A percentile compares a stretch with the other conserved stretches of the same genome.
Conservation (phyloP, 2,888 invertebrate species). For the Asteroscopus sphinx region DNA sequence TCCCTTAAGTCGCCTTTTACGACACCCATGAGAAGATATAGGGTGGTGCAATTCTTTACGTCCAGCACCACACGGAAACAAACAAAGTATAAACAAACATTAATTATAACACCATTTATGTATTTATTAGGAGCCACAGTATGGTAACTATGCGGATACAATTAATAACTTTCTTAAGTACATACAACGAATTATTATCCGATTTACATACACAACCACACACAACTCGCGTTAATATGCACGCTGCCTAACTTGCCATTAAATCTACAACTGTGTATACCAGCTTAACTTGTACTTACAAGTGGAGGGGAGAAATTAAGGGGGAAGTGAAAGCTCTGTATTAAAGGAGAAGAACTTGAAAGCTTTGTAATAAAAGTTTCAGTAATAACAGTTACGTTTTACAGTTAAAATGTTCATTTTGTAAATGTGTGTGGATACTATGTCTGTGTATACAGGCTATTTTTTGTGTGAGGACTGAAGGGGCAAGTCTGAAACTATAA, state of each 20-base stretch:
- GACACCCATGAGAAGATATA: no score
- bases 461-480: neutral
- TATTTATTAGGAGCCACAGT: neutral
- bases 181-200: neutral
- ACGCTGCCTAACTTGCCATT: slow-evolving; percentile 6
- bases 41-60: no score
- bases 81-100: no score
- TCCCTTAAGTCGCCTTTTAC: no score
- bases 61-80: no score
- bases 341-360: slow-evolving; percentile 33
- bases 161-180: neutral
- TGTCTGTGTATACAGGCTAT: neutral
- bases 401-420: neutral
- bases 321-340: slow-evolving; percentile 30
- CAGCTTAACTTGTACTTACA: slow-evolving; percentile 31
- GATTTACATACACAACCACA: neutral
- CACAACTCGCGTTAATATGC: slow-evolving; percentile 6
- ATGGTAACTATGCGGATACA: neutral
- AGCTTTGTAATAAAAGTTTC: slow-evolving; percentile 36
- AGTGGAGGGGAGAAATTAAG: neutral
- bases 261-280: slow-evolving; percentile 17
- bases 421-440: neutral
- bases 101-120: no score
- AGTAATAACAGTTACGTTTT: slow-evolving; percentile 35
- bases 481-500: no score